Base-by-base conservation (phyloP, 2,113 vertebrate species). In the Chrysochloris asiatica region DNA sequence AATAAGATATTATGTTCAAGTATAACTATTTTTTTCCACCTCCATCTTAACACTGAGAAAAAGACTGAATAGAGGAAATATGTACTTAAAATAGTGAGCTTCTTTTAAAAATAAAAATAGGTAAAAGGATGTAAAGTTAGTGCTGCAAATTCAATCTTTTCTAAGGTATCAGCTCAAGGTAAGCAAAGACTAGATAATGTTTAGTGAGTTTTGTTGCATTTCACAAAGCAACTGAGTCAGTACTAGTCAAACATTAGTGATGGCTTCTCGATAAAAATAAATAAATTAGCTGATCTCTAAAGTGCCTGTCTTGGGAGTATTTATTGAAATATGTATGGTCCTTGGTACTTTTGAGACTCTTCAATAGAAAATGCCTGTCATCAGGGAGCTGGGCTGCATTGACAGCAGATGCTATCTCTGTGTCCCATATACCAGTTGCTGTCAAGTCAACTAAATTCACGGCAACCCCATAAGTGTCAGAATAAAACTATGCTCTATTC, bases 1-100 rank as follows among this genome's bases (percentile, higher is more conserved):
- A 96, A 91, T 85, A 93, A 94, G 77, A 84, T 88, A 83, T 81
- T 88, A 87, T 88, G 75, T 94, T 94, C 78, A 94, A 95, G 63
- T 92, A 43, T 92, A 86, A 92, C 76, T 82, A 78, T 81, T 93
- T 50, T 50, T 83, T 85, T 73, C 71, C 76, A 93, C 79, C 59
- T 80, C 82, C 79, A 92, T 72, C 76, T 95, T 92, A 93, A 90
- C 85, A 77, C 33, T 63, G 79, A 61, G 72, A 86, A 91, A 87
- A 96, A 93, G 48, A 86, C 56, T 88, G 82, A 90, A 12, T 61
- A 43, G 22, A 93, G 69, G 75, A 95, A 93, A 79, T 54, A 65
- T 4, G 67, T 75, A 94, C 85, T 90, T 94, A 86, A 95, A 95
- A 94, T 89, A 94, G 82, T 48, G 24, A 41, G 61, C 19, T 59